Percentiles rank a stretch among this genome's conserved stretches.
Evolutionary conservation across 2,888 invertebrate genomes (phyloP).

Genomic region (Dynastes maya): DNA sequence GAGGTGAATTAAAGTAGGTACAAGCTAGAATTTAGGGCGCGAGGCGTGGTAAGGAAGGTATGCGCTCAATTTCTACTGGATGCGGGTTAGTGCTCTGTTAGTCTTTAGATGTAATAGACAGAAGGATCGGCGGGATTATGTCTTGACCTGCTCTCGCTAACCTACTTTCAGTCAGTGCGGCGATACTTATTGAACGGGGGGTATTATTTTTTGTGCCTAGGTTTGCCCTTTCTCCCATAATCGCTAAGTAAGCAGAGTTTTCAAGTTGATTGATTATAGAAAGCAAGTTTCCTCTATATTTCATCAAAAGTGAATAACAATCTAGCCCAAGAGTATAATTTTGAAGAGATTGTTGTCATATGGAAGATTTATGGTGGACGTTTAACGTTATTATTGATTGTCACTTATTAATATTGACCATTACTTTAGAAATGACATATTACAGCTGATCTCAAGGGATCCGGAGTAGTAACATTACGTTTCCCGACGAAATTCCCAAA

Average conservation of each 20-base stretch:
- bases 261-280: slow-evolving; percentile 11
- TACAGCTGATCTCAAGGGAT: neutral
- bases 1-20: slow-evolving; percentile 19
- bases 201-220: slow-evolving; percentile 24
- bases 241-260: slow-evolving; percentile 8
- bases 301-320: slow-evolving; percentile 4
- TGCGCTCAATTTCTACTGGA: slow-evolving; percentile 49
- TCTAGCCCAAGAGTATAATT: neutral
- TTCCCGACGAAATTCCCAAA: neutral
- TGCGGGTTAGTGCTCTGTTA: slow-evolving; percentile 21
- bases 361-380: neutral
- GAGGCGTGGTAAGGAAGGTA: slow-evolving; percentile 49
- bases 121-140: slow-evolving; percentile 50
- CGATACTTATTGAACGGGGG: slow-evolving; percentile 8
- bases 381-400: neutral
- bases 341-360: neutral
- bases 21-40: slow-evolving; percentile 34
- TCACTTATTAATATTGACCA: neutral
- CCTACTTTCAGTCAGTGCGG: slow-evolving; percentile 46
- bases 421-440: neutral
- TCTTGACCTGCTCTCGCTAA: slow-evolving; percentile 54
- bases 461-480: neutral
- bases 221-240: slow-evolving; percentile 2
- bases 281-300: neutral
- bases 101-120: slow-evolving; percentile 5